Percentiles rank a stretch among this genome's conserved stretches.
phyloP scores from a whole-genome alignment of 2,113 vertebrate species.

The Varanus komodoensis region DNA sequence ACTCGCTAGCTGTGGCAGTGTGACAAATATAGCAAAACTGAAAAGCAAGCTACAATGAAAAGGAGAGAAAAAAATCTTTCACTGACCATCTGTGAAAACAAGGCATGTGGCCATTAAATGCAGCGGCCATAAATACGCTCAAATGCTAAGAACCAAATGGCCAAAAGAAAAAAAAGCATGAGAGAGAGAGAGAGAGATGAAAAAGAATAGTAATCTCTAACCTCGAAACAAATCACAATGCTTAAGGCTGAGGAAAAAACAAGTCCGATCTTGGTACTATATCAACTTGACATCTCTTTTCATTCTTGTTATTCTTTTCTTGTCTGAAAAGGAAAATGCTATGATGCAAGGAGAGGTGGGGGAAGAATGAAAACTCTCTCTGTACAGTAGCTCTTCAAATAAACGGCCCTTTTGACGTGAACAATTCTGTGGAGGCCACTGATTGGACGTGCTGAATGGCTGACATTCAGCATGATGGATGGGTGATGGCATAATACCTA shows the following conservation, averaged over 20 bases:
- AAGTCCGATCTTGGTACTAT: conserved; percentile 67
- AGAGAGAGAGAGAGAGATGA: conserved; percentile 21
- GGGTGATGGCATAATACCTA: conserved; percentile 67
- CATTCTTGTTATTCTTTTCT: conserved; percentile 45
- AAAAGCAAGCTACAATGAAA: conserved; percentile 73
- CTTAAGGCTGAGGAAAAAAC: conserved; percentile 74
- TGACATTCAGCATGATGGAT: conserved; percentile 65
- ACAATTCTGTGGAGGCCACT: conserved; percentile 54
- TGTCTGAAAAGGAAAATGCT: conserved; percentile 42
- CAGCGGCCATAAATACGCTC: conserved; percentile 84
- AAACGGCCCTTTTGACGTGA: conserved; percentile 53
- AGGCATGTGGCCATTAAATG: conserved; percentile 84
- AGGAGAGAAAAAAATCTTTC: conserved; percentile 74
- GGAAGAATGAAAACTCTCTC: conserved; percentile 9
- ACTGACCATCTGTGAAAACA: conserved; percentile 87
- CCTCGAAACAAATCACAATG: conserved; percentile 76
- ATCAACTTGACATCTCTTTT: conserved; percentile 69
- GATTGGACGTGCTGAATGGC: conserved; percentile 59
- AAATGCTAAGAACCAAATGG: conserved; percentile 80
- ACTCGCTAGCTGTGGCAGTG: conserved; percentile 81
- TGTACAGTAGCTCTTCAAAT: conserved; percentile 17
- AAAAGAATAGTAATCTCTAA: conserved; percentile 64
- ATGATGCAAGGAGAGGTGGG: conserved; percentile 53
- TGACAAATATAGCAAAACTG: conserved; percentile 81
- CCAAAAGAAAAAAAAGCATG: conserved; percentile 43